These are phyloP conservation scores for Cyrtonyx montezumae DNA, from an alignment of 2,113 vertebrate genomes.

Conservation along the genomic window DNA sequence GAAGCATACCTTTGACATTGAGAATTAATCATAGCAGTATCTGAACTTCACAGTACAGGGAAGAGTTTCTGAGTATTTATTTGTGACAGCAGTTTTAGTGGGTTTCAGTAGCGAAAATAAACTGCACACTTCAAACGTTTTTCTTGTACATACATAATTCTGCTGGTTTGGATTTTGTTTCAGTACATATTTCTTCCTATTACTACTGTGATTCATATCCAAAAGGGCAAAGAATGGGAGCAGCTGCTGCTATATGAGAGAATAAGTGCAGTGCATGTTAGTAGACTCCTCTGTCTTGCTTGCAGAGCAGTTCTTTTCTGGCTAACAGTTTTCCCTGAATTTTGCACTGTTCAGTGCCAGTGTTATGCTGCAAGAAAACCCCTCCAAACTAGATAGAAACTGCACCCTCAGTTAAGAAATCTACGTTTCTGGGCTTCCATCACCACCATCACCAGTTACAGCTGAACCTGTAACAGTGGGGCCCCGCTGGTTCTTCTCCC, in stretches of 20 bases:
- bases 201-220: conserved; percentile 61
- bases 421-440: conserved; percentile 22
- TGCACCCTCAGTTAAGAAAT: too few relatives aligned
- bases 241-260: conserved; percentile 66
- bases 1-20: conserved; percentile 37
- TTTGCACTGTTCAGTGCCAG: conserved; percentile 67
- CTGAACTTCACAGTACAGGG: conserved; percentile 45
- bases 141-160: conserved; percentile 38
- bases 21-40: background rate
- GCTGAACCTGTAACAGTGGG: background rate
- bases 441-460: conserved; percentile 31
- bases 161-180: background rate
- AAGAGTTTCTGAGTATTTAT: conserved; percentile 56
- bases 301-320: conserved; percentile 32
- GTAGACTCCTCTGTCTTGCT: conserved; percentile 12
- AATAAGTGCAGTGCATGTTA: conserved; percentile 20
- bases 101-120: conserved; percentile 23
- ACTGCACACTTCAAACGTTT: conserved; percentile 5
- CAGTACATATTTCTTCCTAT: conserved; percentile 18
- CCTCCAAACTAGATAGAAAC: background rate
- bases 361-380: conserved; percentile 59
- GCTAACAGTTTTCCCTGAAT: conserved; percentile 46
- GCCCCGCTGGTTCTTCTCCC: background rate
- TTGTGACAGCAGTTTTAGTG: conserved; percentile 40
- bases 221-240: conserved; percentile 57